Evolutionary conservation across 2,888 invertebrate genomes (phyloP).

Genomic region (Xanthia togata): DNA sequence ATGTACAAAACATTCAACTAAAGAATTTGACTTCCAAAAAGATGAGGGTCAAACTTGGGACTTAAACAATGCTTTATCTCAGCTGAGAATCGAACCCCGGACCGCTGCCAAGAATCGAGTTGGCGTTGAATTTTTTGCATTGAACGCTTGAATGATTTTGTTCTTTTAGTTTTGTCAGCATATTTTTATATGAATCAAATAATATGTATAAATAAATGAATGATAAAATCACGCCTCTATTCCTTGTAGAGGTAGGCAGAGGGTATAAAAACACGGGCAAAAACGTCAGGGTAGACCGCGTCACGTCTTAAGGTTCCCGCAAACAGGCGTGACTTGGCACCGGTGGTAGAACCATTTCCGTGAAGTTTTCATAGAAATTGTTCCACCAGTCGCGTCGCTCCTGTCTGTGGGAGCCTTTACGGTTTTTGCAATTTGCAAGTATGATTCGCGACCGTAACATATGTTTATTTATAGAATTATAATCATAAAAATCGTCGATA

Average conservation of each 20-base stretch:
- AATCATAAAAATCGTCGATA: too few species aligned
- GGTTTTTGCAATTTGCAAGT: too few species aligned
- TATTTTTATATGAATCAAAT: background rate
- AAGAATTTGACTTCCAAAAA: slow-evolving; percentile 49
- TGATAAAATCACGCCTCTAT: background rate
- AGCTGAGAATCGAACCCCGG: slow-evolving; percentile 49
- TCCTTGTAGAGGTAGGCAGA: background rate
- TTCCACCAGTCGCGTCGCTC: too few species aligned
- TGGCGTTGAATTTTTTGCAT: slow-evolving; percentile 29
- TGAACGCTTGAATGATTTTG: background rate
- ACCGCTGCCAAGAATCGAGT: slow-evolving; percentile 53
- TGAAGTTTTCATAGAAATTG: too few species aligned
- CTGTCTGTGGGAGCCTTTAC: too few species aligned
- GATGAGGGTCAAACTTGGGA: slow-evolving; percentile 15
- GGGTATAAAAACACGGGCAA: background rate
- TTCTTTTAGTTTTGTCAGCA: slow-evolving; percentile 10
- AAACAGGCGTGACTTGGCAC: too few species aligned
- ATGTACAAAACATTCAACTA: background rate
- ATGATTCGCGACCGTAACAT: too few species aligned
- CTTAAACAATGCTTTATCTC: slow-evolving; percentile 42
- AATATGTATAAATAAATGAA: background rate
- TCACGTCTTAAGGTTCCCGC: too few species aligned
- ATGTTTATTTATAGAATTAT: too few species aligned
- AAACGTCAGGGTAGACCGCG: too few species aligned
- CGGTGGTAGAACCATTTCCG: too few species aligned